Evolutionary conservation across 2,113 vertebrate genomes (phyloP).

Genomic region (Onychorhynchus coronatus): DNA sequence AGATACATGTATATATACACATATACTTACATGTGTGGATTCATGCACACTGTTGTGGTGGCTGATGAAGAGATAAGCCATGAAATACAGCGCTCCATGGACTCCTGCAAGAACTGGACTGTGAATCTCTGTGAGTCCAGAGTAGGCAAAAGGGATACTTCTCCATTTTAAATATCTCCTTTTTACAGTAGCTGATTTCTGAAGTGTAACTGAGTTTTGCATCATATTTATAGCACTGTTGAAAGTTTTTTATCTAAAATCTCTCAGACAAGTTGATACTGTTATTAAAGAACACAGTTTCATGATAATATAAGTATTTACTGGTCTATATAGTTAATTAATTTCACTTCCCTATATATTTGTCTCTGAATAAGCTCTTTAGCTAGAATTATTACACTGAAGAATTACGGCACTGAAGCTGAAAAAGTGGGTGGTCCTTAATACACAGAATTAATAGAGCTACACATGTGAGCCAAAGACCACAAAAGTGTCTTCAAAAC

Average conservation of each 20-base stretch:
- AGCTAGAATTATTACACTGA: neutral
- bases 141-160: neutral
- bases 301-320: neutral
- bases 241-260: neutral
- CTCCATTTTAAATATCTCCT: neutral
- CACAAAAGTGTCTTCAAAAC: constrained; percentile 2
- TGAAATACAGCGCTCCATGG: neutral
- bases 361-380: neutral
- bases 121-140: neutral
- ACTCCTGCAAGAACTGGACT: neutral
- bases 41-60: neutral
- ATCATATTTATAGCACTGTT: neutral
- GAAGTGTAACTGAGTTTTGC: neutral
- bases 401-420: neutral
- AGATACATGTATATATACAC: neutral
- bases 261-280: neutral
- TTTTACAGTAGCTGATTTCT: neutral
- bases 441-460: constrained; percentile 2
- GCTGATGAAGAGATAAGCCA: constrained; percentile 12
- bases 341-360: neutral
- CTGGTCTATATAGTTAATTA: neutral
- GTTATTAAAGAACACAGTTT: neutral
- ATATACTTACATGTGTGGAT: neutral
- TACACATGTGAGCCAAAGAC: neutral
- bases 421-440: constrained; percentile 10